Evolutionary conservation across 2,797 vertebrate species (phyloP), one percentile per base, ranked within the genome.

Genomic region (Sitta carolinensis): DNA sequence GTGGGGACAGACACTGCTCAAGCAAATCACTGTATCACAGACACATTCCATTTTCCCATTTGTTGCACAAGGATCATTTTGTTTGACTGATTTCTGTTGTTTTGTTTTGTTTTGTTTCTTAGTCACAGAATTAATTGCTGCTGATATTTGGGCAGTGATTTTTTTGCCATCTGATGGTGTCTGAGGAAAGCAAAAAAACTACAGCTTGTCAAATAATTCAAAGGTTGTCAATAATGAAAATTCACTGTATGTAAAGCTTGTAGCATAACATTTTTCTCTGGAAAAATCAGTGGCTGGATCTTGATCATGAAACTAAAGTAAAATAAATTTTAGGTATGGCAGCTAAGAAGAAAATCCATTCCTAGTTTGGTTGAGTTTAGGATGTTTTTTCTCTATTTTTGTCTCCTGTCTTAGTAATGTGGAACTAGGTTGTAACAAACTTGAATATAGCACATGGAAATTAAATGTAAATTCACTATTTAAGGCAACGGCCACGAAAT

Each of bases 381-480:
- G 18, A 27, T 85, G 8, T 0, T 1, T 80, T 85, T 43, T 8
- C 32, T n/a, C 66, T 82, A 22, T 83, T 94, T 94, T 87, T 94
- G 23, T 91, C 85, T 81, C 42, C 58, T 59, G 1, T 80, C 89
- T 90, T 67, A 81, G 76, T 52, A 66, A 66, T 43, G 29, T 38
- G 63, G 59, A 96, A 92, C 66, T 66, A 57, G 85, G 73, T 93
- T 94, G 84, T 91, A 89, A 66, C 51, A 81, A 94, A 76, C 51
- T 85, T 89, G 69, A 51, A 21, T 83, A 81, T 85, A 91, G 72
- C 73, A 72, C 66, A 77, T 82, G 93, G 85, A 93, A 88, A 95
- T 95, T 34, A 89, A 95, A 93, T 95, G 82, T 85, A 92, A 90
- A 94, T 95, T 52, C 48, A 36, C 82, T 95, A 50, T 92, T 91